Evolutionary conservation across 92 coral and sea anemone species (phyloP), one percentile per base, ranked within the genome.

Genomic region (Zoanthus sociatus): DNA sequence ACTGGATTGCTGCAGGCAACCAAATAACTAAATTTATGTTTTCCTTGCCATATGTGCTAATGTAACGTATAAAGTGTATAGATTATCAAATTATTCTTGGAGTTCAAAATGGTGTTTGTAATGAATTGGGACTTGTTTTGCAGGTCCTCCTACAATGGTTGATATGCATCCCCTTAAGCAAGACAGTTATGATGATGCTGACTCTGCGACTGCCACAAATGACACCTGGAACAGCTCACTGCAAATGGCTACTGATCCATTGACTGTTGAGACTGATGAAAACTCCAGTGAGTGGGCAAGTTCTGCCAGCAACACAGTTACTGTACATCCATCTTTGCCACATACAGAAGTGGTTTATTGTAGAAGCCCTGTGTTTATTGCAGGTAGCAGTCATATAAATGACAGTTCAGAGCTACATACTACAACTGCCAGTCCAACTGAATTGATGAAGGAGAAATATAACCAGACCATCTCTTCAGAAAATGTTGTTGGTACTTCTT

Each of bases 111-210:
- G 42, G 42, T 37, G 2, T 37, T 37, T 37, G 42, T 37, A 67
- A 67, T 20, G 37, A 20, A 4, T 12, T 67, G 7, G 15, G 1
- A 44, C 37, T 64, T 79, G 44, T 79, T n/a, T 44, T 79, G 7
- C 55, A 79, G 84, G 73, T 11, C 73, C 69, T 64, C 84, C 84
- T 16, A 79, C 84, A 8, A 79, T 79, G 84, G 84, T 79, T 18
- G 84, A 79, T 7, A 45, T 79, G 18, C 72, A 66, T 44, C 72
- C 84, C 44, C 84, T 60, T n/a, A 66, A 63, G 63, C 84, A 42
- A 18, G 84, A 79, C 7, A 10, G 6, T 12, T 21, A 37, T 17
- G 44, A 46, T n/a, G 48, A 21, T 26, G 64, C 30, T 26, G 82
- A 77, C 30, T 54, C 82, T 77, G 82, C 63, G 14, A 9, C 44